These are phyloP conservation scores for Drosophila quinaria DNA, from an alignment of 2,888 invertebrate genomes.

Conservation along the genomic window DNA sequence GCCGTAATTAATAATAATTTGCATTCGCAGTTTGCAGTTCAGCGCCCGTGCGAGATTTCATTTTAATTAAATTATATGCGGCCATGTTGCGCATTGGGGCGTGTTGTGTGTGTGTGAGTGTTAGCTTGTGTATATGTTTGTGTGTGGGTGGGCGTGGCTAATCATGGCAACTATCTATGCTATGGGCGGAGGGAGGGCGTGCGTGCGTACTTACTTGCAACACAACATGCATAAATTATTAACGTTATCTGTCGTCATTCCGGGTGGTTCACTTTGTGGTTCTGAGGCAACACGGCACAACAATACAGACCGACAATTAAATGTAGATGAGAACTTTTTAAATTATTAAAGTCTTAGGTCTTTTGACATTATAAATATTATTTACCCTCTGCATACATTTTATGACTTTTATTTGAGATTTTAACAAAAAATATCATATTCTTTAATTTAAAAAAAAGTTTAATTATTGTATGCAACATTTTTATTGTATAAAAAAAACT, in stretches of 20 bases:
- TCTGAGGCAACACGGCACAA: constrained; percentile 27
- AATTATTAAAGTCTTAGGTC: not conserved
- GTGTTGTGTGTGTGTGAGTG: constrained; percentile 16
- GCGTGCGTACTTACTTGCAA: constrained; percentile 44
- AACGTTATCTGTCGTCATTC: constrained; percentile 61
- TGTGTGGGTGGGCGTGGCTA: constrained; percentile 46
- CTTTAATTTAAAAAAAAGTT: no score
- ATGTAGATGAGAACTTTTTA: not conserved
- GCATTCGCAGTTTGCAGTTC: constrained; percentile 81
- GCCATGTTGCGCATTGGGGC: constrained; percentile 52
- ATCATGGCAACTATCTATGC: constrained; percentile 46
- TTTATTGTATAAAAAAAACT: no score
- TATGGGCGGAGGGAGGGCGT: constrained; percentile 5
- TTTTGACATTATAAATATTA: no score
- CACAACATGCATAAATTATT: constrained; percentile 75
- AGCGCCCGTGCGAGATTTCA: constrained; percentile 79
- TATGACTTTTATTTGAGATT: no score
- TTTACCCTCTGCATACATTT: no score
- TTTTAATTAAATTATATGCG: constrained; percentile 78
- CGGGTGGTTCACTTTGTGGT: constrained; percentile 45
- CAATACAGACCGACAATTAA: constrained; percentile 13
- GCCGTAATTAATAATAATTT: constrained; percentile 78
- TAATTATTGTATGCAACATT: no score
- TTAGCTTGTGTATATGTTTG: constrained; percentile 9
- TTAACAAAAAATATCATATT: no score